Base-by-base conservation (phyloP, 2,888 invertebrate species). In the Graphium colonna region DNA sequence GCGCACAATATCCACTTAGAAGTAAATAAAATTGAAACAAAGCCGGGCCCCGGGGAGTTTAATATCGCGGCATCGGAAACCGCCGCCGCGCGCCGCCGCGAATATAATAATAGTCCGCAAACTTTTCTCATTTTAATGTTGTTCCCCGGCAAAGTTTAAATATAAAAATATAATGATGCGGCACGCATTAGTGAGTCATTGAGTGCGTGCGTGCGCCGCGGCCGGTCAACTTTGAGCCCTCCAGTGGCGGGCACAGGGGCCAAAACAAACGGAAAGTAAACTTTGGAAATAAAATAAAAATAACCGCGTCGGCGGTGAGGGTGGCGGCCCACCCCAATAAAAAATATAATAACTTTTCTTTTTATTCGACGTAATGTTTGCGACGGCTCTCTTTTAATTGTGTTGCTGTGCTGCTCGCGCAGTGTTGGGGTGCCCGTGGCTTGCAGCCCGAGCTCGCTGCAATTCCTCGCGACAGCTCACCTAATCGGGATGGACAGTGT, bases 311-410 rank as follows among this genome's bases (percentile, higher is more conserved):
- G 83, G 82, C 78, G 80, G 83, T 75, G 82, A 82, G 87, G 86
- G 86, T 82, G 84, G 86, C 82, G 74, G 83, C 85, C 85, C 87
- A 77, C 82, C 81, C 82, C 83, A 83, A 83, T 86, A 88, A 88
- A 31, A 88, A 88, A 88, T 89, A 89, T 87, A 88, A 89, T 89
- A 88, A 88, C 89, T 88, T 88, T 87, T 88, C 88, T 88, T 87
- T 88, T 87, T 86, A 86, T 87, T 86, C 84, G 82, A 76, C 85
- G 79, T 87, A 87, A 87, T 87, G 83, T 84, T 82, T 79, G 79
- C 86, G 84, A 80, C 82, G 86, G 36, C 82, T 79, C 79, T 76
- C 71, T 80, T 84, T 82, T 84, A 82, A 85, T 83, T 74, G 71
- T 75, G 76, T 79, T 79, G 78, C 79, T 65, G 75, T 85, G 86